Base-by-base conservation (phyloP, 2,888 invertebrate genomes). In the Athalia rosae region DNA sequence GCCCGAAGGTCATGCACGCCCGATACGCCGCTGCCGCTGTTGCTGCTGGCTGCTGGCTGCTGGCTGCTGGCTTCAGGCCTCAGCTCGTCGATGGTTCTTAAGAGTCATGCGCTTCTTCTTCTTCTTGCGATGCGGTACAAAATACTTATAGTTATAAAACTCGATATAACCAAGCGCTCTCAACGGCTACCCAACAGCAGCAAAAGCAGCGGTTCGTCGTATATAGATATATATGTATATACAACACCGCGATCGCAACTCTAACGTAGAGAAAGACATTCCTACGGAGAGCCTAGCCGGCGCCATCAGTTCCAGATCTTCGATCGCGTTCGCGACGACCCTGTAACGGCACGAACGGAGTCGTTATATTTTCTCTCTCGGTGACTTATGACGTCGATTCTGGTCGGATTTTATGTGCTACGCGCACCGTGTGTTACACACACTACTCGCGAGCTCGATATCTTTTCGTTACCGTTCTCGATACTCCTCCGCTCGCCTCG, bases 331-430 rank as follows among this genome's bases (percentile, higher is more conserved):
- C 28, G 28, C 28, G 28, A 28, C 28, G 28, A 28, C 28, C 28
- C 28, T 28, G 28, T 28, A 28, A 28, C 28, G 28, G 28, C 28
- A 28, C 28, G 28, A 28, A 28, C 28, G 28, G 28, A 28, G 28
- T 28, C 28, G 28, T 28, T 28, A 28, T 28, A 28, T 28, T 28
- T 28, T 28, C 28, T 28, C 28, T 28, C 0, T 2, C 28, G 61
- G 74, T 74, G 74, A 74, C 74, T 74, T 74, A 74, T 74, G 74
- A 74, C 62, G 61, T 48, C 58, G 74, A 74, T 74, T 74, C 61
- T 58, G 48, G 15, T 61, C 74, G 53, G 71, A 71, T 74, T 74
- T 50, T 62, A 74, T 74, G 28, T 53, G 41, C 13, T 41, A 6
- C 41, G 4, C 63, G 63, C 9, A 13, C 59, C 9, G 7, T 9